phyloP scores from a whole-genome alignment of 2,113 vertebrate genomes.

The Phyllopteryx taeniolatus region DNA sequence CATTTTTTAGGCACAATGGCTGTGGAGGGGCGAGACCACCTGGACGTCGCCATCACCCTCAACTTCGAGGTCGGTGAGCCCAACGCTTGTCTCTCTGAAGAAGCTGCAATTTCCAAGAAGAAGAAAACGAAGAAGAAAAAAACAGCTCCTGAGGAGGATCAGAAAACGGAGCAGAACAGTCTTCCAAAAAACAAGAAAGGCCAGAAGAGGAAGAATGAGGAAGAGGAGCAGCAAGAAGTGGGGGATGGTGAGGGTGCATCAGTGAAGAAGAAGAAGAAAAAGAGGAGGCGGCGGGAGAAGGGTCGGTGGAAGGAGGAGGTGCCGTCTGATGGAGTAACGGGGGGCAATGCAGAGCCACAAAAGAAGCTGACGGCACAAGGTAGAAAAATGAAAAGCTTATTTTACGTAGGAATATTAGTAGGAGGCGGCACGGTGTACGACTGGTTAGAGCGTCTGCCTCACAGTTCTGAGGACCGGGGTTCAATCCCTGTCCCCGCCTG shows the following conservation, averaged over 20 bases:
- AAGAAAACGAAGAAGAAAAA: conserved; percentile 62
- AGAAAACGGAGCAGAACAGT: background rate
- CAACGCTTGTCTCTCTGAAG: background rate
- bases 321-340: conserved; percentile 37
- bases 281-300: conserved; percentile 15
- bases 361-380: conserved; percentile 13
- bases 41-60: conserved; percentile 28
- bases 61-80: conserved; percentile 24
- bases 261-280: conserved; percentile 1
- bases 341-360: conserved; percentile 17
- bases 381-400: background rate
- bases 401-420: too few species aligned
- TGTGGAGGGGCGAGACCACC: background rate
- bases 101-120: conserved; percentile 21
- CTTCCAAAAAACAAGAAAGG: conserved; percentile 25
- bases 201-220: conserved; percentile 52
- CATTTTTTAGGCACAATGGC: background rate
- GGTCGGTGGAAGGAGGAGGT: background rate
- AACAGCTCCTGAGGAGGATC: background rate
- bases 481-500: too few species aligned
- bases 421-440: too few species aligned
- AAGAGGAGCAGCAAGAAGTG: conserved; percentile 4
- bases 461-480: too few species aligned
- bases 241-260: background rate
- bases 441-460: too few species aligned